A percentile compares a stretch with the other conserved stretches of the same genome.
These are phyloP conservation scores for Portevinia maculata DNA, from an alignment of 2,888 invertebrate species.

Conservation along the genomic window DNA sequence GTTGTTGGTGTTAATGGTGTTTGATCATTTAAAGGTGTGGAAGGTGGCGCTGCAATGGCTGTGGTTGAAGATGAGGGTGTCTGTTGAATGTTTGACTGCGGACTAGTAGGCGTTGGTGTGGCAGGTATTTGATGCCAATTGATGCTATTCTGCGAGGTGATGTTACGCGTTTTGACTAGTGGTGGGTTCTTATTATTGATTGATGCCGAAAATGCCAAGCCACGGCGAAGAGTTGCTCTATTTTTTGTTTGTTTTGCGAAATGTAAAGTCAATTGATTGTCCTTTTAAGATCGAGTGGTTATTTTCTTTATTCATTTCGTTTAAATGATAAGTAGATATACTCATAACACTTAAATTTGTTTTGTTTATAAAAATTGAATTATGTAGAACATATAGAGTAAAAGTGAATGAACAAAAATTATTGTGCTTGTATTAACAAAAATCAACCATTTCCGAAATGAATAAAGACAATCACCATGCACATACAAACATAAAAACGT, in stretches of 20 bases:
- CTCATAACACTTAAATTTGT: neutral
- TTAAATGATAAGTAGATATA: neutral
- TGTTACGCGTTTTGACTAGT: constrained; percentile 90
- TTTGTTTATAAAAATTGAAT: neutral
- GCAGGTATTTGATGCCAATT: constrained; percentile 81
- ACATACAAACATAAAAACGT: constrained; percentile 8
- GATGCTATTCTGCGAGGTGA: constrained; percentile 84
- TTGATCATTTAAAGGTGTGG: constrained; percentile 63
- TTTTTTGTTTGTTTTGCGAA: constrained; percentile 4
- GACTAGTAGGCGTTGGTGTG: constrained; percentile 79
- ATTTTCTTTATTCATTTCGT: constrained; percentile 69
- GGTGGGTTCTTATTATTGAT: constrained; percentile 89
- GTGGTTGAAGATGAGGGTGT: constrained; percentile 63
- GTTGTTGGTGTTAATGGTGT: constrained; percentile 54
- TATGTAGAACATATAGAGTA: constrained; percentile 6
- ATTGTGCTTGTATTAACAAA: constrained; percentile 7
- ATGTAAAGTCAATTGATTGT: constrained; percentile 7
- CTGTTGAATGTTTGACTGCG: constrained; percentile 75
- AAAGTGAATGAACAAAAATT: constrained; percentile 21
- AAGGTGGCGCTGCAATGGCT: constrained; percentile 63
- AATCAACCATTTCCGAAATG: constrained; percentile 50
- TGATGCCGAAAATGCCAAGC: constrained; percentile 88
- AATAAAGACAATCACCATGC: constrained; percentile 68
- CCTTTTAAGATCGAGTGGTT: neutral
- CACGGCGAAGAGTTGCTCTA: constrained; percentile 87